phyloP scores from a whole-genome alignment of 2,888 invertebrate species.

The Latheticus oryzae region DNA sequence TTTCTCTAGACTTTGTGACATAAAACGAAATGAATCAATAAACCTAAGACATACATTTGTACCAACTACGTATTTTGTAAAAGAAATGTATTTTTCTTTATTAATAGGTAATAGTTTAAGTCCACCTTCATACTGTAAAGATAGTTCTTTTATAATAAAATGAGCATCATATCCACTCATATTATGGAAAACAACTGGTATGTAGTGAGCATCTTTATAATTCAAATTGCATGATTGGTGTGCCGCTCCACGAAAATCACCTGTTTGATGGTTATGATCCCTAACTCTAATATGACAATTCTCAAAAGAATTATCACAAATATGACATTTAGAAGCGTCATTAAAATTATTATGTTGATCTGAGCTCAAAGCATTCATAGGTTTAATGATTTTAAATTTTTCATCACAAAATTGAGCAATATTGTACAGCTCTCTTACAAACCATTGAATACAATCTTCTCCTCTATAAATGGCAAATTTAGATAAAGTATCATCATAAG shows the following conservation, averaged over 20 bases:
- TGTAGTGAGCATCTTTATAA: conserved; percentile 52
- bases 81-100: conserved; percentile 57
- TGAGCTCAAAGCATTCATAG: conserved; percentile 29
- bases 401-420: conserved; percentile 38
- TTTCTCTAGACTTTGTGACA: conserved; percentile 51
- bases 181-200: conserved; percentile 28
- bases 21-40: conserved; percentile 55
- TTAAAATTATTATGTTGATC: conserved; percentile 10
- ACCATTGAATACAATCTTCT: conserved; percentile 47
- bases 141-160: conserved; percentile 2
- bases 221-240: conserved; percentile 46
- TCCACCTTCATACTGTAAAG: conserved; percentile 36
- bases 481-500: conserved; percentile 47
- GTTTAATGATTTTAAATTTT: conserved; percentile 40
- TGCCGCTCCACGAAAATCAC: conserved; percentile 50
- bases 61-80: conserved; percentile 46
- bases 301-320: conserved; percentile 45
- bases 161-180: conserved; percentile 3
- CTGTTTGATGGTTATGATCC: conserved; percentile 38
- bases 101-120: conserved; percentile 52
- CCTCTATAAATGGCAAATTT: conserved; percentile 43
- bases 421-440: conserved; percentile 41
- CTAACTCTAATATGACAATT: conserved; percentile 45
- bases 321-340: conserved; percentile 41
- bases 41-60: conserved; percentile 43